Percentiles rank a stretch among this genome's conserved stretches.
These are phyloP conservation scores for Chaetops frenatus DNA, from an alignment of 2,113 vertebrate genomes.

Conservation along the genomic window DNA sequence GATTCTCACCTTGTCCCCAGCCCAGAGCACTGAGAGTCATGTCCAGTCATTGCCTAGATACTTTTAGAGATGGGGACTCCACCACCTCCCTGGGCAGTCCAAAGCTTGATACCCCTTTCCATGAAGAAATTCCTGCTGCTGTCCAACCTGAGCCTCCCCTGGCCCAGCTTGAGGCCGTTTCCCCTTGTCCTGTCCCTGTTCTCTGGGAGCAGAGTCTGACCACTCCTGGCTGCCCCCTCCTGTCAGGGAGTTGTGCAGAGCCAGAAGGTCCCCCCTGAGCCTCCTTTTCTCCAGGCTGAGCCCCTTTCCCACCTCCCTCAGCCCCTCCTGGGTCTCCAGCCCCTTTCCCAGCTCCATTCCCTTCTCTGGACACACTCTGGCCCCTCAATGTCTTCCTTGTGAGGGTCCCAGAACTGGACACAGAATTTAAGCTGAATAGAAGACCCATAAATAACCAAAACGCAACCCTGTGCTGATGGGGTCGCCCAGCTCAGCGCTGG, in stretches of 20 bases:
- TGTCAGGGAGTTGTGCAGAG: neutral
- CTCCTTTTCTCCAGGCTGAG: neutral
- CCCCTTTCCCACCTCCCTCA: neutral
- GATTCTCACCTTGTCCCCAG: too few species aligned
- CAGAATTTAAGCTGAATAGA: neutral
- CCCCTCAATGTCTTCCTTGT: neutral
- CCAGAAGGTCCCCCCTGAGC: neutral
- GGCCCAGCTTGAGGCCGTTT: rapidly evolving
- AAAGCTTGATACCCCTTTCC: neutral
- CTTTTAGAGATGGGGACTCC: neutral
- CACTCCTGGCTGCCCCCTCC: neutral
- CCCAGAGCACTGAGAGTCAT: neutral
- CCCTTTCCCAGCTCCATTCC: neutral
- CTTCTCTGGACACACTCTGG: neutral
- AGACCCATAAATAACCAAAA: neutral
- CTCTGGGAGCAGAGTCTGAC: neutral
- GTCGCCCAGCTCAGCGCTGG: rapidly evolving
- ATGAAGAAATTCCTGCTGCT: neutral
- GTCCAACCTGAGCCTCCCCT: neutral
- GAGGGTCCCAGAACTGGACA: neutral
- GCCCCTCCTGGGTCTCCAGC: neutral
- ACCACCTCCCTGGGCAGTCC: neutral
- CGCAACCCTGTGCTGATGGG: neutral
- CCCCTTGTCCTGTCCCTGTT: neutral
- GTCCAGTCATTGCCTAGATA: rapidly evolving